phyloP scores from a whole-genome alignment of 2,113 vertebrate genomes.

The Callopanchax toddi region DNA sequence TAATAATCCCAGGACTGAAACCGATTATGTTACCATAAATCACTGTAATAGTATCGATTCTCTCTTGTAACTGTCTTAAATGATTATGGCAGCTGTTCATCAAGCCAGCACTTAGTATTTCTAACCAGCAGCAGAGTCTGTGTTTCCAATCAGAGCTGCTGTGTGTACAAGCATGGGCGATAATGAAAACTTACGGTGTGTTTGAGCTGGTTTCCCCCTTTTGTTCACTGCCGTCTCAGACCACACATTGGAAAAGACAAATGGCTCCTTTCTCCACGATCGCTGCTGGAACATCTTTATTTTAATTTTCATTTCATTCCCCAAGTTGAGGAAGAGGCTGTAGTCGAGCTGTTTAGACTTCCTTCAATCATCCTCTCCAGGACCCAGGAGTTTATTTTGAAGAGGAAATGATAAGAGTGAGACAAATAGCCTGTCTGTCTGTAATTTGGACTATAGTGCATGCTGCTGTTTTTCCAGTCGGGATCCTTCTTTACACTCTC shows the following conservation, averaged over 20 bases:
- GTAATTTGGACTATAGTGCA: constrained; percentile 10
- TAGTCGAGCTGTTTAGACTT: constrained; percentile 12
- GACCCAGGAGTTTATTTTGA: constrained; percentile 28
- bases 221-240: constrained; percentile 1
- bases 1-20: constrained; percentile 34
- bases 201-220: constrained; percentile 25
- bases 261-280: not conserved
- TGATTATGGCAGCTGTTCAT: constrained; percentile 36
- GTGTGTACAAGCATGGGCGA: constrained; percentile 31
- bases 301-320: not conserved
- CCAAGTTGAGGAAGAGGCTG: not conserved
- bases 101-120: constrained; percentile 22
- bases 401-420: constrained; percentile 25
- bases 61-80: constrained; percentile 39
- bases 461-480: constrained; percentile 15
- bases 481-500: constrained; percentile 19
- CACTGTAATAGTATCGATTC: constrained; percentile 38
- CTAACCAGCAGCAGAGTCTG: constrained; percentile 13
- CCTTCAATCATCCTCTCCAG: constrained; percentile 2
- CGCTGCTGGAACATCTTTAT: not conserved
- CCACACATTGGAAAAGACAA: not conserved
- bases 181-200: constrained; percentile 56
- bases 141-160: constrained; percentile 55
- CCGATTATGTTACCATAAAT: constrained; percentile 50
- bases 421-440: constrained; percentile 35